phyloP scores from a whole-genome alignment of 2,113 vertebrate genomes.

The Chaenogobius annularis region DNA sequence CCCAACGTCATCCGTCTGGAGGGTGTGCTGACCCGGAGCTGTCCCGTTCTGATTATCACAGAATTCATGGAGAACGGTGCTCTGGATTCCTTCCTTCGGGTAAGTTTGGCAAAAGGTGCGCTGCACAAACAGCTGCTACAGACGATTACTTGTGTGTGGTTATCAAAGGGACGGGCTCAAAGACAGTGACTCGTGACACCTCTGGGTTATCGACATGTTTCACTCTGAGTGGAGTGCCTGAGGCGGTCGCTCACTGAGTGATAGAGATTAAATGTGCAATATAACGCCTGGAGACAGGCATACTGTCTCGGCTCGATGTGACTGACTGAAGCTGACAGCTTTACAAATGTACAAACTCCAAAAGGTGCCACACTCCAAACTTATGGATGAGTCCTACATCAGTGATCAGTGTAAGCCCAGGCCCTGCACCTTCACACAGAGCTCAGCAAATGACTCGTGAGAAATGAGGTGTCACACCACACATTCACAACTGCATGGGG shows the following conservation, averaged over 20 bases:
- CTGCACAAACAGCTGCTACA: slow-evolving; percentile 32
- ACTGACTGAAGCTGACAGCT: slow-evolving; percentile 68
- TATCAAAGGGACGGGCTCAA: slow-evolving; percentile 50
- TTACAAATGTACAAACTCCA: slow-evolving; percentile 47
- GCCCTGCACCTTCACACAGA: slow-evolving; percentile 48
- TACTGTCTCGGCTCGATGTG: slow-evolving; percentile 50
- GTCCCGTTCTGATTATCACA: slow-evolving; percentile 96
- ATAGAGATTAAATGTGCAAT: slow-evolving; percentile 69
- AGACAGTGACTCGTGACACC: slow-evolving; percentile 45
- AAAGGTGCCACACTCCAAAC: slow-evolving; percentile 53
- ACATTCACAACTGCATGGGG: slow-evolving; percentile 51
- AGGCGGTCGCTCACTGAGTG: slow-evolving; percentile 60
- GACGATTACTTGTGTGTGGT: slow-evolving; percentile 46
- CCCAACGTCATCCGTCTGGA: slow-evolving; percentile 98
- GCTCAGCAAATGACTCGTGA: slow-evolving; percentile 55
- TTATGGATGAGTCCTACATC: slow-evolving; percentile 54
- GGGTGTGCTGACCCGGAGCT: slow-evolving; percentile 95
- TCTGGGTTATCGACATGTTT: slow-evolving; percentile 60
- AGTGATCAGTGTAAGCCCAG: slow-evolving; percentile 47
- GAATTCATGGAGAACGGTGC: slow-evolving; percentile 99
- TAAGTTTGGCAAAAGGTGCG: slow-evolving; percentile 67
- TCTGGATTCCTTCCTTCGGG: slow-evolving; percentile 95
- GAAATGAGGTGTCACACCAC: slow-evolving; percentile 59
- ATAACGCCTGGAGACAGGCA: slow-evolving; percentile 60
- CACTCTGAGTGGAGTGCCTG: slow-evolving; percentile 57